These are phyloP conservation scores for Ciconia maguari DNA, from an alignment of 2,113 vertebrate species.

Conservation along the genomic window DNA sequence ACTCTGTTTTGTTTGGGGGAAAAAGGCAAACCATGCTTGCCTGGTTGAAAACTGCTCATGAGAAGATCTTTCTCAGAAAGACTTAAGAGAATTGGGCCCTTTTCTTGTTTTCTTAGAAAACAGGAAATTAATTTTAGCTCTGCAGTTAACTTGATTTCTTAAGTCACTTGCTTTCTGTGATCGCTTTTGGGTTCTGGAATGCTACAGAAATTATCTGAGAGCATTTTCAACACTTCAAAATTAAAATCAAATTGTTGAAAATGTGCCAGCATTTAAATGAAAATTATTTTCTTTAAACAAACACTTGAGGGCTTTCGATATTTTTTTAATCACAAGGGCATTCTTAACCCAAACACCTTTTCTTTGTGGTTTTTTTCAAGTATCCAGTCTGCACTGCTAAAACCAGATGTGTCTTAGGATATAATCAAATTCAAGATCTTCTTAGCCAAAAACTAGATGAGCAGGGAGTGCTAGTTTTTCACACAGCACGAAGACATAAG, in stretches of 20 bases:
- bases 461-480: neutral
- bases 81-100: neutral
- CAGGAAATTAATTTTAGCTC: slow-evolving; percentile 43
- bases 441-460: neutral
- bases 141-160: slow-evolving; percentile 18
- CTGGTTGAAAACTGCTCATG: neutral
- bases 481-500: neutral
- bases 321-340: slow-evolving; percentile 17
- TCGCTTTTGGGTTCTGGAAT: neutral
- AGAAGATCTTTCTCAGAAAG: slow-evolving; percentile 49
- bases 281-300: slow-evolving; percentile 28
- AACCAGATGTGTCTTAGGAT: neutral
- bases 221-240: slow-evolving; percentile 38
- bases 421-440: slow-evolving; percentile 3
- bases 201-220: slow-evolving; percentile 18
- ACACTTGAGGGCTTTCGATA: neutral
- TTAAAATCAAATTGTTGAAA: slow-evolving; percentile 10
- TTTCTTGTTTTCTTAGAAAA: slow-evolving; percentile 66
- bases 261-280: slow-evolving; percentile 21
- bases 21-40: neutral
- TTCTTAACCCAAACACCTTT: slow-evolving; percentile 28
- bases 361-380: neutral
- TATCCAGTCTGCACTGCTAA: neutral
- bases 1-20: neutral
- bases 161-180: neutral